Base-by-base conservation (phyloP, 2,888 invertebrate genomes). In the Sarcophaga subvicina region DNA sequence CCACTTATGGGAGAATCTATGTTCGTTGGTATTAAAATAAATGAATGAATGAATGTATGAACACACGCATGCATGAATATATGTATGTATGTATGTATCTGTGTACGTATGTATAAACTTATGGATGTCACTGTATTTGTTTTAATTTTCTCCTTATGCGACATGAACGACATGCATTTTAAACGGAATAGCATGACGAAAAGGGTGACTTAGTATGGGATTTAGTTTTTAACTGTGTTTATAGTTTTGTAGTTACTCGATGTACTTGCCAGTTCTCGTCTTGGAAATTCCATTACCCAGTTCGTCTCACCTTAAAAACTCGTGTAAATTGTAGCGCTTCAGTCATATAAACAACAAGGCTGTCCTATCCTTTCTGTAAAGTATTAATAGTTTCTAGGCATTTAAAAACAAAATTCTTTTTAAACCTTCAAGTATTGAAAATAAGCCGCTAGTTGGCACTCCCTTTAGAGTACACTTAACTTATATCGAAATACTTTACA, bases 1-100 rank as follows among this genome's bases (percentile, higher is more conserved):
- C 73, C 80, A 80, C 83, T 80, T 83, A 83, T 54, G 66, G 66
- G n/a, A 14, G 76, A 76, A 75, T 78, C 37, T 72, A 82, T 75
- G 73, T 64, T 37, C 17, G 14, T 25, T 17, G 10, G n/a, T 67
- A 17, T 66, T 17, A 37, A 54, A 54, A 54, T 54, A 54, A 54
- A 54, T 54, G 54, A 14, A 54, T 54, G 54, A 54, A 14, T 12
- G 54, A 54, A 17, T 54, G 54, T 17, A 14, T 0, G 12, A 49
- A 54, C 12, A 54, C 14, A 14, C 17, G 17, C 14, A 54, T 54
- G 17, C 54, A 54, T 17, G 49, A 49, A 4, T 11, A 49, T 70
- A 14, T 45, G 45, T 45, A 11, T 69, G 4, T 70, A 14, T 45
- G 45, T 45, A 11, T 69, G 4, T n/a, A 3, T 54, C 25, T 14